These are phyloP conservation scores for Trichonephila clavipes DNA, from an alignment of 1,140 invertebrate species.

Conservation along the genomic window DNA sequence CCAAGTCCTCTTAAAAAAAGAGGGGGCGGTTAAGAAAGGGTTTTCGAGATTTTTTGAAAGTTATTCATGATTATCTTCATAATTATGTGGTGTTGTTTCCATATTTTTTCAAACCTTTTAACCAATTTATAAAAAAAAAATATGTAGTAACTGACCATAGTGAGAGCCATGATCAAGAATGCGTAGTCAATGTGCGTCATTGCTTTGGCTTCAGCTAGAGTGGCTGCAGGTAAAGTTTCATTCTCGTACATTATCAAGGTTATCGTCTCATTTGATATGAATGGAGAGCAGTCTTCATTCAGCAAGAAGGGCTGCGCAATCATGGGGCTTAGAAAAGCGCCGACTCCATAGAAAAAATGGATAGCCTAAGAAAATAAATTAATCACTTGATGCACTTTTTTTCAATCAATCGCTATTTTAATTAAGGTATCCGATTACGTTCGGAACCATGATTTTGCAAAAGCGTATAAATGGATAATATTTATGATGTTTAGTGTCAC, in stretches of 20 bases:
- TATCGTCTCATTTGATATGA: constrained; percentile 74
- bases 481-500: no score
- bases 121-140: no score
- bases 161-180: constrained; percentile 82
- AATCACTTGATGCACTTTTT: neutral
- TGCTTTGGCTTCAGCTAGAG: constrained; percentile 64
- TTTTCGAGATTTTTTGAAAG: no score
- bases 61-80: no score
- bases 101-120: no score
- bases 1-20: no score
- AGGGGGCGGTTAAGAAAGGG: no score
- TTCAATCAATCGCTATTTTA: no score
- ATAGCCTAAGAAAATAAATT: constrained; percentile 80
- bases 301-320: constrained; percentile 83
- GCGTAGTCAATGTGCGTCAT: constrained; percentile 81
- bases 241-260: neutral
- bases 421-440: no score
- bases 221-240: constrained; percentile 54
- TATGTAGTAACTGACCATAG: constrained; percentile 78
- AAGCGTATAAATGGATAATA: no score
- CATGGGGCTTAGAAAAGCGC: constrained; percentile 83
- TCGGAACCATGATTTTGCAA: no score
- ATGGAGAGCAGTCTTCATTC: constrained; percentile 80
- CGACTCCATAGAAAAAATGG: constrained; percentile 83
- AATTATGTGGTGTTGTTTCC: no score